These are phyloP conservation scores for Nautilus pompilius DNA, from an alignment of 1,140 invertebrate genomes.

Conservation along the genomic window DNA sequence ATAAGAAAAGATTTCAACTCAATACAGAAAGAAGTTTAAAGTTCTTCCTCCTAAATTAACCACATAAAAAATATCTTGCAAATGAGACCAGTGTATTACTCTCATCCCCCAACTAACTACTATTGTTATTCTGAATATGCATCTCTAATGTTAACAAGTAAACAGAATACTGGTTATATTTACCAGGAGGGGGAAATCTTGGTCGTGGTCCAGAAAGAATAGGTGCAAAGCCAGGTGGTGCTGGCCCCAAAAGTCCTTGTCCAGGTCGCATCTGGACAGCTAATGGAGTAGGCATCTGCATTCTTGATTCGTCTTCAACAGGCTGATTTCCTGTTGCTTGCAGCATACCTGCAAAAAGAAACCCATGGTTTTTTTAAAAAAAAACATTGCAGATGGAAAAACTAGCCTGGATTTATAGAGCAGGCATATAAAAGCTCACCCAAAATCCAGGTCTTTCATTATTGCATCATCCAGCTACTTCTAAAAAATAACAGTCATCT, in stretches of 20 bases:
- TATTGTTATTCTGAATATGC: background rate
- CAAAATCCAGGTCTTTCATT: no score
- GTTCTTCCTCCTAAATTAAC: no score
- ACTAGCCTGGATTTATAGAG: background rate
- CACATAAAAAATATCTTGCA: background rate
- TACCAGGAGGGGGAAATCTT: background rate
- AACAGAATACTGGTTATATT: background rate
- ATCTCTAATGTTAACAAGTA: no score
- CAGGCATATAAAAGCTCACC: background rate
- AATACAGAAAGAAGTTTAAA: no score
- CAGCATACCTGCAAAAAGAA: constrained; percentile 16
- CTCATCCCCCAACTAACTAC: background rate
- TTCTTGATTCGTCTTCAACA: constrained; percentile 18
- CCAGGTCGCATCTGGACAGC: constrained; percentile 17
- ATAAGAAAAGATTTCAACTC: no score
- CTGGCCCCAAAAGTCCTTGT: constrained; percentile 1
- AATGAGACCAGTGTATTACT: background rate
- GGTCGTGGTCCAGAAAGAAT: constrained; percentile 1
- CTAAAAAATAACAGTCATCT: no score
- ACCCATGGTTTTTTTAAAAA: constrained; percentile 12
- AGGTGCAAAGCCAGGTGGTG: constrained; percentile 4
- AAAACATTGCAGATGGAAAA: background rate
- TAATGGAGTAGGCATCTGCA: constrained; percentile 10
- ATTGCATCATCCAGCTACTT: no score
- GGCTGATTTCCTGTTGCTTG: constrained; percentile 12